These are phyloP conservation scores for Pholis gunnellus DNA, from an alignment of 2,113 vertebrate genomes.

Conservation along the genomic window DNA sequence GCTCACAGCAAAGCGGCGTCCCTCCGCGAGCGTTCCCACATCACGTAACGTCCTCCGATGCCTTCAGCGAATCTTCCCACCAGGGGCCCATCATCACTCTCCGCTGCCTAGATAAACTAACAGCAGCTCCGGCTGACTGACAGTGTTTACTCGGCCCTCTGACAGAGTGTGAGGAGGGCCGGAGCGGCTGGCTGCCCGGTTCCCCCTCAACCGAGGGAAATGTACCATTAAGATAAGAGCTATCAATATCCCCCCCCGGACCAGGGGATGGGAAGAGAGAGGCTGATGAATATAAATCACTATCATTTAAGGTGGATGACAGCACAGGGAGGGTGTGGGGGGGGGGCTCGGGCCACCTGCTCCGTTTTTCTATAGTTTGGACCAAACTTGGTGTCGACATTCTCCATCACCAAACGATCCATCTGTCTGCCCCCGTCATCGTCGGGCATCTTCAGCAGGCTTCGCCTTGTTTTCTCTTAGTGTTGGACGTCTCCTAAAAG, in stretches of 20 bases:
- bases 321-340: conserved; percentile 55
- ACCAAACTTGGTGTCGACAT: no score
- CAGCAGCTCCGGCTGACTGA: conserved; percentile 80
- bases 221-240: conserved; percentile 81
- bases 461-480: conserved; percentile 9
- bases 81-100: conserved; percentile 83
- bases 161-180: conserved; percentile 82
- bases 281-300: conserved; percentile 61
- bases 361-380: conserved; percentile 22
- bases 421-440: conserved; percentile 64
- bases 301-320: conserved; percentile 56
- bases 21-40: conserved; percentile 8
- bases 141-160: conserved; percentile 82
- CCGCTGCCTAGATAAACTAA: conserved; percentile 93
- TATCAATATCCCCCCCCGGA: conserved; percentile 68
- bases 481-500: not conserved
- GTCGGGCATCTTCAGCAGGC: conserved; percentile 22
- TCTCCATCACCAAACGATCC: conserved; percentile 24
- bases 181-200: conserved; percentile 61
- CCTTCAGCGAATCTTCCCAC: conserved; percentile 35
- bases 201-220: conserved; percentile 61
- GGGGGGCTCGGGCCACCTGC: conserved; percentile 59
- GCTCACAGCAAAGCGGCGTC: not conserved
- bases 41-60: conserved; percentile 25
- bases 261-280: conserved; percentile 45